Evolutionary conservation across 1,140 invertebrate genomes (phyloP).

Genomic region (Drosophila ambigua): DNA sequence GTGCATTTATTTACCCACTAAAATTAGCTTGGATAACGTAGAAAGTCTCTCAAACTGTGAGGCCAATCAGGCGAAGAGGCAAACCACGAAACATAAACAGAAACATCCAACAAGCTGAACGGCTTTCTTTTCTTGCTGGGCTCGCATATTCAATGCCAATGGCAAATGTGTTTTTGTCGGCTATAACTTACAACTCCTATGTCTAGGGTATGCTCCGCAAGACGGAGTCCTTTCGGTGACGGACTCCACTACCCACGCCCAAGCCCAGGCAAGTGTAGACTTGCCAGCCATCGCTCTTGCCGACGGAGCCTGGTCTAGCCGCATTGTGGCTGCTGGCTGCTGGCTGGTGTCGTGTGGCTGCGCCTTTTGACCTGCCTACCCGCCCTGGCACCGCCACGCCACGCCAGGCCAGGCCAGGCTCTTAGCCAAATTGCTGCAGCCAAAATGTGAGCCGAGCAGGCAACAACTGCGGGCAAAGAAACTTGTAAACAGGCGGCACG

Average conservation of each 20-base stretch:
- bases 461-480: conserved; percentile 20
- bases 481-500: conserved; percentile 67
- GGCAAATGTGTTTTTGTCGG: too few relatives aligned
- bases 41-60: too few relatives aligned
- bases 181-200: too few relatives aligned
- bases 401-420: conserved; percentile 40
- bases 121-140: too few relatives aligned
- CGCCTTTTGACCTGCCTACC: conserved; percentile 73
- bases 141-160: too few relatives aligned
- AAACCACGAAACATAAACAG: too few relatives aligned
- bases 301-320: conserved; percentile 41
- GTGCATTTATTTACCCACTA: too few relatives aligned
- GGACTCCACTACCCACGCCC: background rate
- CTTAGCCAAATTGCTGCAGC: conserved; percentile 79
- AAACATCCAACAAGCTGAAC: too few relatives aligned
- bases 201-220: too few relatives aligned
- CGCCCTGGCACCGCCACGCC: conserved; percentile 26
- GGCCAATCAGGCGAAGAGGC: too few relatives aligned
- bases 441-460: background rate
- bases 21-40: too few relatives aligned
- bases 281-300: conserved; percentile 9
- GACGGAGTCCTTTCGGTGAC: background rate
- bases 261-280: conserved; percentile 16
- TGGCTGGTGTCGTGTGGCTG: conserved; percentile 61
- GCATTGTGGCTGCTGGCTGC: conserved; percentile 42